phyloP scores from a whole-genome alignment of 1,140 invertebrate species.

The Homalodisca vitripennis region DNA sequence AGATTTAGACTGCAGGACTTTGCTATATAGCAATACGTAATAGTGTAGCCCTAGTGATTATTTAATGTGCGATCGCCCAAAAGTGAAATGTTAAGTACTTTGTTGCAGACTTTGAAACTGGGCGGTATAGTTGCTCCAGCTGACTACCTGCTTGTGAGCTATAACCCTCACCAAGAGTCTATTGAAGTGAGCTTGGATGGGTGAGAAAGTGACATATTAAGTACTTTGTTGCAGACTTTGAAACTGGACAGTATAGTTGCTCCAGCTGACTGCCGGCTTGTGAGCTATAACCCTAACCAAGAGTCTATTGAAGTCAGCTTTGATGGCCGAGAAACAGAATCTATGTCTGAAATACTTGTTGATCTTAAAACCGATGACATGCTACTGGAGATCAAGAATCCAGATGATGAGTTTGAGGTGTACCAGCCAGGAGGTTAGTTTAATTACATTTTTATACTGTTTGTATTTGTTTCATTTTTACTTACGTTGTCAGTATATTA shows the following conservation, averaged over 20 bases:
- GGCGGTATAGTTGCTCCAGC: conserved; percentile 58
- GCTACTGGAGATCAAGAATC: conserved; percentile 64
- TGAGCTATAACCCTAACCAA: conserved; percentile 65
- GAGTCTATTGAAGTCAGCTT: conserved; percentile 72
- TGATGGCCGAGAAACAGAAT: conserved; percentile 57
- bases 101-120: conserved; percentile 57
- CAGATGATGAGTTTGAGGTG: conserved; percentile 62
- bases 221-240: conserved; percentile 56
- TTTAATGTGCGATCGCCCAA: too few relatives aligned
- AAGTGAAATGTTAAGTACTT: too few relatives aligned
- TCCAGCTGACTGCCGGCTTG: conserved; percentile 67
- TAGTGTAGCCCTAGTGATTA: too few relatives aligned
- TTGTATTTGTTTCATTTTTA: too few relatives aligned
- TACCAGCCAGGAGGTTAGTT: conserved; percentile 62
- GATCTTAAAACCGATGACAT: conserved; percentile 55
- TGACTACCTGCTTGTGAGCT: conserved; percentile 72
- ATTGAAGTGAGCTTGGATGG: conserved; percentile 72
- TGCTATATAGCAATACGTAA: too few relatives aligned
- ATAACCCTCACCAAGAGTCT: conserved; percentile 62
- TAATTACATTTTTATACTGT: conserved; percentile 22
- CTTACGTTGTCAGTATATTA: too few relatives aligned
- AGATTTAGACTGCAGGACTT: too few relatives aligned
- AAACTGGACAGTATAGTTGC: conserved; percentile 59
- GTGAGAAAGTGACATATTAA: too few relatives aligned
- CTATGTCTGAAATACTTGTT: conserved; percentile 53